Base-by-base conservation (phyloP, 1,140 invertebrate genomes). In the Aethina tumida region DNA sequence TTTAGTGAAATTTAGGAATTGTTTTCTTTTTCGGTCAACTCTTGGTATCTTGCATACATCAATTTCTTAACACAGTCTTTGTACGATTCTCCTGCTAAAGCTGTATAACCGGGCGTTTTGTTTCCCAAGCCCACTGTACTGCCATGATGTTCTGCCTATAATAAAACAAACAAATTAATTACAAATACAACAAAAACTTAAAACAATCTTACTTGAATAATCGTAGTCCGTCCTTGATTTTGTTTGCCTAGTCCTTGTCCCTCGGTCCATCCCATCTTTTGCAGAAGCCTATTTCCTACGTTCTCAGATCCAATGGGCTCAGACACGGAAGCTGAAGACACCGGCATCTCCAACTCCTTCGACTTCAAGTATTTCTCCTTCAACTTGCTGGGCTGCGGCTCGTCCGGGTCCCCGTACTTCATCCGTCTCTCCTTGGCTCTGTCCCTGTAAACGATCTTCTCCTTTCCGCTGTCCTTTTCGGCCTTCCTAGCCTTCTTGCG, bases 191-290 rank as follows among this genome's bases (percentile, higher is more conserved):
- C 22, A 10, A 37, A 28, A 33, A 24, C 19, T 6, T 38, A 27
- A 18, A 9, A n/a, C 16, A 12, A 17, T 26, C 13, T 65, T 52
- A 84, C 83, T 67, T 92, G 82, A 43, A 96, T 87, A 30, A 93
- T 92, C 29, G 81, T 84, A 5, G 88, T 88, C 50, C 90, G 73
- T n/a, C 94, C 94, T 67, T 97, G 93, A 58, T 91, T 89, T 19
- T 74, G 72, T 59, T 86, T 89, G 3, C 95, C 96, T 7, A 98
- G 66, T 0, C 96, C 96, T 73, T 90, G 79, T 1, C 95, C 96
- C 61, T 93, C 87, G 4, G 80, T 84, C 95, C 96, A 99, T 0
- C 96, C 96, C 95, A 98, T 98, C 66, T 94, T 97, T 64, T 97
- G 92, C 25, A 99, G 61, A 50, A 99, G 68, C 62, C 88, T 86